These are phyloP conservation scores for Melinaea marsaeus DNA, from an alignment of 2,888 invertebrate species.

Conservation along the genomic window DNA sequence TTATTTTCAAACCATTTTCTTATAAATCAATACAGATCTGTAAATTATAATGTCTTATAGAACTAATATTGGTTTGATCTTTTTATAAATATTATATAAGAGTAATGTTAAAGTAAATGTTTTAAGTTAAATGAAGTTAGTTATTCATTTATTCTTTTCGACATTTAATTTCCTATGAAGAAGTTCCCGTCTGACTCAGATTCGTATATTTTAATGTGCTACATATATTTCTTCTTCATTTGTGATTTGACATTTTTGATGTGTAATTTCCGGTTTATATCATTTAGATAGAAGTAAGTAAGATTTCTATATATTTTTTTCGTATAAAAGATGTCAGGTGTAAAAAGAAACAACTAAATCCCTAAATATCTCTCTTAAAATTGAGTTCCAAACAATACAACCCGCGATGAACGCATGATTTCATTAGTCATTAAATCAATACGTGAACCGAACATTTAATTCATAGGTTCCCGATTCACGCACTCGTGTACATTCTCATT, in stretches of 20 bases:
- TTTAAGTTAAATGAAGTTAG: neutral
- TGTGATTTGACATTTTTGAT: conserved; percentile 24
- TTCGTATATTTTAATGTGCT: conserved; percentile 27
- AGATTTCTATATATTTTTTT: conserved; percentile 9
- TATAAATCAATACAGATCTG: too few species aligned
- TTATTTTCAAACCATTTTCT: too few species aligned
- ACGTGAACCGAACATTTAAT: neutral
- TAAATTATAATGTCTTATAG: too few species aligned
- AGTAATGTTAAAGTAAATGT: too few species aligned
- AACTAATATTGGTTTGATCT: too few species aligned
- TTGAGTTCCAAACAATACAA: neutral
- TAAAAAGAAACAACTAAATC: neutral
- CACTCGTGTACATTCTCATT: neutral
- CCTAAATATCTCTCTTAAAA: neutral
- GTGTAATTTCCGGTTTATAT: conserved; percentile 30
- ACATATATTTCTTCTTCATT: conserved; percentile 22
- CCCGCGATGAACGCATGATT: neutral
- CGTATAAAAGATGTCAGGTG: neutral
- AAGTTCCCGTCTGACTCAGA: conserved; percentile 31
- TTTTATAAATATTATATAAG: too few species aligned
- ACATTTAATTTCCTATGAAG: conserved; percentile 41
- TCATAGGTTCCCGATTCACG: neutral
- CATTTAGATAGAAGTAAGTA: conserved; percentile 8
- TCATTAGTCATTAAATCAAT: conserved; percentile 3
- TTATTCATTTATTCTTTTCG: conserved; percentile 20